A percentile compares a stretch with the other conserved stretches of the same genome.
Evolutionary conservation across 2,888 invertebrate genomes (phyloP).

Genomic region (Macrophya annulata): DNA sequence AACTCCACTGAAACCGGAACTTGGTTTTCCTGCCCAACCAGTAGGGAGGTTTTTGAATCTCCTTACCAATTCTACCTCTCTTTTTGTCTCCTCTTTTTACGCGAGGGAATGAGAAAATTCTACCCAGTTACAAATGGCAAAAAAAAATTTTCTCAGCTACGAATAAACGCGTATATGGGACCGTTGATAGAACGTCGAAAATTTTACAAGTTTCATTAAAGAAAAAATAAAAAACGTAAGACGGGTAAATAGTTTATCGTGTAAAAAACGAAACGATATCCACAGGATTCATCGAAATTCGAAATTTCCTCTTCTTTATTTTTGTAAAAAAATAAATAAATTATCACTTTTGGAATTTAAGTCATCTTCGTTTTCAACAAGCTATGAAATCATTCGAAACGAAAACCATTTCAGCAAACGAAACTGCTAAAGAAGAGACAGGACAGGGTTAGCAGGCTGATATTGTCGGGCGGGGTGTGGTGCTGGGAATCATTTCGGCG

Average conservation of each 20-base stretch:
- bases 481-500: constrained; percentile 78
- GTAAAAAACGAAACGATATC: too few species aligned
- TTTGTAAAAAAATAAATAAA: neutral
- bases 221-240: too few species aligned
- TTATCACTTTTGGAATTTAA: neutral
- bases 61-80: neutral
- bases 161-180: neutral
- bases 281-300: neutral
- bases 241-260: too few species aligned
- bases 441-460: constrained; percentile 79
- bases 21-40: neutral
- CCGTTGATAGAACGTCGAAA: neutral
- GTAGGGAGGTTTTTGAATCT: constrained; percentile 1
- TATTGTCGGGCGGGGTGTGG: constrained; percentile 79
- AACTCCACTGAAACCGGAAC: neutral
- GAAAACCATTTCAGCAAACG: neutral
- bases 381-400: neutral
- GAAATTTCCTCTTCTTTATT: neutral
- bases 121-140: neutral
- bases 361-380: neutral
- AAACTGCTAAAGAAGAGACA: constrained; percentile 59
- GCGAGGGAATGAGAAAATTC: neutral
- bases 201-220: too few species aligned
- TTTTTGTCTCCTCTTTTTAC: neutral
- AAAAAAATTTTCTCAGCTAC: neutral